phyloP scores from a whole-genome alignment of 2,113 vertebrate genomes.

The Cynopterus brachyotis region DNA sequence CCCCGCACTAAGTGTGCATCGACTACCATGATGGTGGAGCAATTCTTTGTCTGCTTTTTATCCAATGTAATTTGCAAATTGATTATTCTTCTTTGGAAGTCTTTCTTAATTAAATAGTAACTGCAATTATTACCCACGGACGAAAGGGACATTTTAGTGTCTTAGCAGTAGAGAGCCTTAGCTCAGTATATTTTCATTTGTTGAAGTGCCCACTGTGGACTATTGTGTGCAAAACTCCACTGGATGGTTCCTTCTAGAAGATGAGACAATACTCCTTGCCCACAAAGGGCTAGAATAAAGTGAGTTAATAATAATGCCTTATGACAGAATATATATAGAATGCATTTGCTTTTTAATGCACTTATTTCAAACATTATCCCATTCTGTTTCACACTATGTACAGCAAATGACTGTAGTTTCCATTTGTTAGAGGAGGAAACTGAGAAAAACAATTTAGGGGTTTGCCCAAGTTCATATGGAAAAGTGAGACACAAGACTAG shows the following conservation, averaged over 20 bases:
- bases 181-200: neutral
- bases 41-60: conserved; percentile 5
- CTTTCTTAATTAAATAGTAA: conserved; percentile 72
- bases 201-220: neutral
- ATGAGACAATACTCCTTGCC: neutral
- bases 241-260: neutral
- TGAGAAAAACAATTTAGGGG: neutral
- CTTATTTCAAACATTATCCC: neutral
- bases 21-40: neutral
- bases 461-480: neutral
- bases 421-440: neutral
- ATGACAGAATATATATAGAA: neutral
- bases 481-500: neutral
- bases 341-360: neutral
- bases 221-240: neutral
- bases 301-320: neutral
- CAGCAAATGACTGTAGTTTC: neutral
- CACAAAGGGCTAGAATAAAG: neutral
- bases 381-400: neutral
- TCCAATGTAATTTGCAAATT: conserved; percentile 56
- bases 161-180: conserved; percentile 3
- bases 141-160: conserved; percentile 24
- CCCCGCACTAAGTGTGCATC: neutral
- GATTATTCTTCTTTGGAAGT: conserved; percentile 62
- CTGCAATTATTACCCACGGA: conserved; percentile 40